phyloP scores from a whole-genome alignment of 2,113 vertebrate species.

The Hemicordylus capensis region DNA sequence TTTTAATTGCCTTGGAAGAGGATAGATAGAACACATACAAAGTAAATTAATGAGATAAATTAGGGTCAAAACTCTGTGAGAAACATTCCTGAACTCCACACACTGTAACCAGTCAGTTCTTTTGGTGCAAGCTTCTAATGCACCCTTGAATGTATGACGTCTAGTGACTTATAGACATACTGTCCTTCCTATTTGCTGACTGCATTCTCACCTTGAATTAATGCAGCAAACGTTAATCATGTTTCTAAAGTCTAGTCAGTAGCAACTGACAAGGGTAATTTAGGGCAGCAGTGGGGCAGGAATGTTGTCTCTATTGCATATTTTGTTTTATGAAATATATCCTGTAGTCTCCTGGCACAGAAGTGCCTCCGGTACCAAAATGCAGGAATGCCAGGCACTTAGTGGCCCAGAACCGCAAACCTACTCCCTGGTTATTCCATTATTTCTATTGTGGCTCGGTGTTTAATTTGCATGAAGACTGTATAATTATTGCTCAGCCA shows the following conservation, averaged over 20 bases:
- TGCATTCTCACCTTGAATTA: not conserved
- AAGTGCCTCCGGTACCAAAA: not conserved
- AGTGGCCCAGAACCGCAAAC: not conserved
- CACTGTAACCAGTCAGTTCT: not conserved
- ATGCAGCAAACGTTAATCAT: not conserved
- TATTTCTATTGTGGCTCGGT: not conserved
- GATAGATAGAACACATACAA: too few species aligned
- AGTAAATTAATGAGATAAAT: not conserved
- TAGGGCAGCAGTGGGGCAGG: too few species aligned
- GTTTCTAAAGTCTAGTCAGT: not conserved
- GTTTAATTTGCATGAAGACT: constrained; percentile 8
- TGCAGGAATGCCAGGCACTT: not conserved
- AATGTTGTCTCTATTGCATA: not conserved
- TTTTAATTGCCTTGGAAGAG: not conserved
- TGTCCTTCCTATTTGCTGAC: not conserved
- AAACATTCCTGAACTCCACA: too few species aligned
- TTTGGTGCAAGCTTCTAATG: not conserved
- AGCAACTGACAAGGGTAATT: not conserved
- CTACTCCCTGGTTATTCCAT: not conserved
- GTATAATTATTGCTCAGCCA: not conserved
- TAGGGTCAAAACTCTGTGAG: not conserved
- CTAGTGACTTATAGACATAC: not conserved
- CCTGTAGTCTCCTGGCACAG: not conserved
- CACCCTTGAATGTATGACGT: not conserved
- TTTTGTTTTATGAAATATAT: not conserved